Base-by-base conservation (phyloP, 2,888 invertebrate genomes). In the Drosophila nigricruria region DNA sequence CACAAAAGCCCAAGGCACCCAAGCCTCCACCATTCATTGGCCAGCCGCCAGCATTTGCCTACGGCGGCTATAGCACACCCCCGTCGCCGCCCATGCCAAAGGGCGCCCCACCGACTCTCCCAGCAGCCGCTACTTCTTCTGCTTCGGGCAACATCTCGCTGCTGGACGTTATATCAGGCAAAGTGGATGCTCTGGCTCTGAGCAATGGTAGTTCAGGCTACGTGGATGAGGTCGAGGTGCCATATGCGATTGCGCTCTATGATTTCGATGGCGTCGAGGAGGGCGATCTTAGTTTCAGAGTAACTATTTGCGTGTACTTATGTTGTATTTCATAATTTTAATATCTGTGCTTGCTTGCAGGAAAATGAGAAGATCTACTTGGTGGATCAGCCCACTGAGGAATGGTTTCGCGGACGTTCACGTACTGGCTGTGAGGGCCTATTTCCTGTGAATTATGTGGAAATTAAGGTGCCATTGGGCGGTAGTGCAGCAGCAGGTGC, bases 391-490 rank as follows among this genome's bases (percentile, higher is more conserved):
- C 94, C 97, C 30, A 96, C 97, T 90, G 94, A 94, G 36, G 97
- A 97, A 79, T 98, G 98, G 98, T 93, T 96, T 75, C 95, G 94
- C 90, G 98, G 98, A 8, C 94, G 95, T 80, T 93, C 96, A 60
- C 94, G 94, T 61, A 93, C 92, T 80, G 95, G 95, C 70, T 94
- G 94, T 67, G 95, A 96, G 91, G 98, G 98, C 42, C 95, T 97
- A 79, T 97, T 98, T 93, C 98, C 98, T 1, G 93, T 94, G 25
- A 96, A 95, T 92, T 97, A 96, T 92, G 94, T 97, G 75, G 95
- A 97, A 81, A 93, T 97, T 50, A 95, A 95, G 91, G 94, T 96
- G 77, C 96, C 97, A 61, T 92, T 96, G 20, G 93, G 93, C 93
- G 74, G 89, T 90, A 58, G 64, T 73, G 56, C 52, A 20, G 30